phyloP scores from a whole-genome alignment of 2,797 vertebrate species.

The Gouania willdenowi region DNA sequence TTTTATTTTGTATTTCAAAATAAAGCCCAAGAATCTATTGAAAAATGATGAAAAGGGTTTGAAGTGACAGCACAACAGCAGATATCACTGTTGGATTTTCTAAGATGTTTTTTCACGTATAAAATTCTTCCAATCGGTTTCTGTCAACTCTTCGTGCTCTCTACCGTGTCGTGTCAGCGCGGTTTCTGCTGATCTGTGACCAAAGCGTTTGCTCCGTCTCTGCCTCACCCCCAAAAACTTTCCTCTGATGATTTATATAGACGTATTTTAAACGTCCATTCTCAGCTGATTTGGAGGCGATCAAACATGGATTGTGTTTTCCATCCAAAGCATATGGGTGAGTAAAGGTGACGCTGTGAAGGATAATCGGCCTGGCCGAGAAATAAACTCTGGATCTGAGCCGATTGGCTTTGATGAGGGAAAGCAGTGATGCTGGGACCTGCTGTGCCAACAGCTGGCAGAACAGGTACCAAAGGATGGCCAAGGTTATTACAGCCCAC shows the following conservation, averaged over 20 bases:
- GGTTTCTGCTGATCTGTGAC: conserved; percentile 28
- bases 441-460: conserved; percentile 70
- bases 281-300: too few species aligned
- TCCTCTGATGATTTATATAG: too few species aligned
- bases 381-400: conserved; percentile 38
- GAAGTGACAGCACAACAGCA: too few species aligned
- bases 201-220: conserved; percentile 38
- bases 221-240: conserved; percentile 11
- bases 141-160: too few species aligned
- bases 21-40: too few species aligned
- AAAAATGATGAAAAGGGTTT: too few species aligned
- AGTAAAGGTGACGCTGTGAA: conserved; percentile 15
- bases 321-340: conserved; percentile 26
- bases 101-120: too few species aligned
- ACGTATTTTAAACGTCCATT: too few species aligned
- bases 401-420: conserved; percentile 44
- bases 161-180: conserved; percentile 19
- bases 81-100: too few species aligned
- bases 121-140: too few species aligned
- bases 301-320: too few species aligned
- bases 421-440: conserved; percentile 61
- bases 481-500: conserved; percentile 60
- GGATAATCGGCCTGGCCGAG: conserved; percentile 26
- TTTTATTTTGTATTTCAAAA: too few species aligned
- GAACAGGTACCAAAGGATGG: conserved; percentile 61